Evolutionary conservation across 92 coral and sea anemone genomes (phyloP), one percentile per base, ranked within the genome.

Genomic region (Anthopleura xanthogrammica): DNA sequence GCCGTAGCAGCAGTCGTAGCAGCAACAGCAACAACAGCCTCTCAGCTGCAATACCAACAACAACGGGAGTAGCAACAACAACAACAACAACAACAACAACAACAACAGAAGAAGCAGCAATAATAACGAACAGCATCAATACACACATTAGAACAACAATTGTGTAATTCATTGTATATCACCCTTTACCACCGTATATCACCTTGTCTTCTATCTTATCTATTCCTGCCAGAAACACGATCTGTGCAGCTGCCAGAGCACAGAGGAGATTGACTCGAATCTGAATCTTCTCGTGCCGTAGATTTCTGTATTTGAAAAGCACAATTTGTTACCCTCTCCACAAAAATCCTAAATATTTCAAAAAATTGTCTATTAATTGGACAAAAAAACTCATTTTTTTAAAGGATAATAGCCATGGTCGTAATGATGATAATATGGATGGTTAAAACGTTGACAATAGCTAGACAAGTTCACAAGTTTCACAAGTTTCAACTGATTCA

Each of bases 201-300:
- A n/a, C 86, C 86, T 83, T 83, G 50, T 75, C 22, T 17, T 55
- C 72, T 19, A 78, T 83, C 29, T 72, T 65, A 13, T 55, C 56
- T 12, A 75, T 52, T 40, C 86, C 86, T 55, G 80, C 80, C 36
- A 83, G 29, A 12, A 83, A 55, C 7, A 83, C 73, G 57, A 83
- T 74, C 41, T 83, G 86, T 0, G 86, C 86, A 29, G 46, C 23
- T n/a, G 72, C 80, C 12, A 83, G 80, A 39, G 77, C 55, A 14
- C 77, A 73, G 16, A 83, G 56, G 12, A 83, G 29, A 39, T 83
- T 83, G 42, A 83, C 56, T 20, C 86, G 56, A 50, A 83, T 83
- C 62, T 83, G 86, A 29, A 56, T 72, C 60, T 75, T 83, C 7
- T 73, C 86, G 52, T 82, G 42, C 12, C 78, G 80, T 40, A 48